A percentile compares a stretch with the other conserved stretches of the same genome.
These are phyloP conservation scores for Drosophila dunni DNA, from an alignment of 1,140 invertebrate species.

Conservation along the genomic window DNA sequence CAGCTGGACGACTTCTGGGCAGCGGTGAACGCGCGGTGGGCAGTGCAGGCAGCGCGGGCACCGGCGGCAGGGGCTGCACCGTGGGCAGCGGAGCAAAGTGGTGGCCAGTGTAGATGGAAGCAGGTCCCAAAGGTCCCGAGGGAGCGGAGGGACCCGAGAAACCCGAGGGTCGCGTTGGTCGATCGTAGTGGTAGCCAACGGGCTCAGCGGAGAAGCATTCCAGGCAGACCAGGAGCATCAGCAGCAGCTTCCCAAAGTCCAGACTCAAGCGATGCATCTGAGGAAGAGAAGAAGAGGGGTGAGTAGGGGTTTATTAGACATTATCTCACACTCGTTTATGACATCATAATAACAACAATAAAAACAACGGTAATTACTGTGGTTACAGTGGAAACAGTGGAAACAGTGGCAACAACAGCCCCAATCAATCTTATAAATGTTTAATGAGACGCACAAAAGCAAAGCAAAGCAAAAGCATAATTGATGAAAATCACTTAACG, in stretches of 20 bases:
- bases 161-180: constrained; percentile 52
- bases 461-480: constrained; percentile 49
- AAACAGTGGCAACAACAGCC: constrained; percentile 1
- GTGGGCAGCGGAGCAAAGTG: constrained; percentile 71
- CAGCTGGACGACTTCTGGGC: constrained; percentile 42
- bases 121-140: neutral
- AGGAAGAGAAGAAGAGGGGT: neutral
- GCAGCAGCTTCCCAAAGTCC: constrained; percentile 12
- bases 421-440: constrained; percentile 73
- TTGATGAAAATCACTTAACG: constrained; percentile 65
- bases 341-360: constrained; percentile 61
- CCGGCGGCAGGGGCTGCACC: constrained; percentile 67
- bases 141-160: constrained; percentile 40
- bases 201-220: constrained; percentile 24
- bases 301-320: neutral
- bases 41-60: constrained; percentile 66
- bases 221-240: constrained; percentile 28
- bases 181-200: constrained; percentile 70
- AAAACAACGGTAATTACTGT: too few species aligned
- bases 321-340: constrained; percentile 33
- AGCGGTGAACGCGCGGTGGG: constrained; percentile 56
- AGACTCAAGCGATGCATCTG: constrained; percentile 57
- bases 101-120: constrained; percentile 52
- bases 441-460: constrained; percentile 64
- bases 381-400: too few species aligned